Evolutionary conservation across 2,113 vertebrate species (phyloP).

Genomic region (Oryctolagus cuniculus): mOryCun1.1 NC_091449.1:63133501-63134000

Average conservation of each 20-base stretch:
- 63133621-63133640: neutral
- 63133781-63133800: neutral
- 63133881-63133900: neutral
- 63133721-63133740: slow-evolving; percentile 52
- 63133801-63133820: slow-evolving; percentile 42
- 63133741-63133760: neutral
- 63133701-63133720: slow-evolving; percentile 19
- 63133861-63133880: neutral
- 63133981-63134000: neutral
- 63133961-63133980: neutral
- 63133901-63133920: slow-evolving; percentile 6
- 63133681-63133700: neutral
- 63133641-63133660: neutral
- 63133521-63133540: neutral
- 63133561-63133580: neutral
- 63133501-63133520: neutral
- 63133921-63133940: neutral
- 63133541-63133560: neutral
- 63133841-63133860: neutral
- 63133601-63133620: neutral
- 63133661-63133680: neutral
- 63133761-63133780: slow-evolving; percentile 38
- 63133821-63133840: neutral
- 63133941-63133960: neutral
- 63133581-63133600: neutral